These are phyloP conservation scores for Eriosoma lanigerum DNA, from an alignment of 1,140 invertebrate genomes.

Conservation along the genomic window DNA sequence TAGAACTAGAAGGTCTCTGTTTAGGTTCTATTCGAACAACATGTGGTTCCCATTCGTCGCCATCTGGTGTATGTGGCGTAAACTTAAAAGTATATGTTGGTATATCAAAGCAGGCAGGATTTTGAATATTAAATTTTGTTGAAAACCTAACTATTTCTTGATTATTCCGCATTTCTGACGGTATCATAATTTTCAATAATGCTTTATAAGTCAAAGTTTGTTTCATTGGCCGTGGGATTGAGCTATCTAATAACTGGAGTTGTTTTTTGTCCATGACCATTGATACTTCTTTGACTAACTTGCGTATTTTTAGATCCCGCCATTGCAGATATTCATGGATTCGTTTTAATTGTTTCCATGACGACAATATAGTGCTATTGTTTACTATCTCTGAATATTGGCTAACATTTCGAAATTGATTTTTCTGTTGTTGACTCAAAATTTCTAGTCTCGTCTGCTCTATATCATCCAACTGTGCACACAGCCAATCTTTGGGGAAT, in stretches of 20 bases:
- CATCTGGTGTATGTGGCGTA: no score
- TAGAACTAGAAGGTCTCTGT: no score
- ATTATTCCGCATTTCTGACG: no score
- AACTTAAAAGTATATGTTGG: no score
- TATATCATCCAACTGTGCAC: not conserved
- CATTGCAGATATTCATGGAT: not conserved
- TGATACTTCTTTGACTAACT: not conserved
- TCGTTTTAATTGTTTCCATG: not conserved
- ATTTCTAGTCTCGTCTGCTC: not conserved
- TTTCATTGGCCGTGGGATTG: not conserved
- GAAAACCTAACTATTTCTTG: no score
- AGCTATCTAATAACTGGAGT: not conserved
- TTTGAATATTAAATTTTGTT: no score
- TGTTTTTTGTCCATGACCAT: not conserved
- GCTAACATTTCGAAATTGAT: not conserved
- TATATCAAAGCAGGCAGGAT: no score
- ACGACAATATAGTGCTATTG: not conserved
- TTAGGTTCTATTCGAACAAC: no score
- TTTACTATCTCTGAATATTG: not conserved
- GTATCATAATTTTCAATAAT: not conserved
- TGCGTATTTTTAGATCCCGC: not conserved
- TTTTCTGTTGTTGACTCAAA: not conserved
- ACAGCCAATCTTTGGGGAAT: not conserved
- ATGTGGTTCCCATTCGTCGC: no score
- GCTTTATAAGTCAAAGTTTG: not conserved